Conservation (phyloP, 2,113 vertebrate genomes). For the Diadophis punctatus region DNA sequence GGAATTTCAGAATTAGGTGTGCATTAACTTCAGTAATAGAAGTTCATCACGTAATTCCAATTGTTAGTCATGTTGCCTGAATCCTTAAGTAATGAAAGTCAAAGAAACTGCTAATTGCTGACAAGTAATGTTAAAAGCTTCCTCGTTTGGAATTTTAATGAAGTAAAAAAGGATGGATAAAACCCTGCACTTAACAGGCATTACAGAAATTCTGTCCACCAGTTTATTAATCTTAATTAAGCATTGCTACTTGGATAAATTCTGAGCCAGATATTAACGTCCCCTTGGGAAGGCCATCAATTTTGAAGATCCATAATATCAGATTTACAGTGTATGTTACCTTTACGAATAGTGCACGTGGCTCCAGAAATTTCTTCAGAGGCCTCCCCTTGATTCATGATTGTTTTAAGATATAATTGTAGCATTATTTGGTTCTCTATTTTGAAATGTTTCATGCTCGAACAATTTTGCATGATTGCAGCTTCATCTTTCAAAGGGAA, state of each 20-base stretch:
- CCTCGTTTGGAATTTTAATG: conserved; percentile 19
- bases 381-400: neutral
- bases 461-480: neutral
- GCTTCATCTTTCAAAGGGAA: neutral
- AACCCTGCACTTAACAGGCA: neutral
- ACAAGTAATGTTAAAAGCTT: neutral
- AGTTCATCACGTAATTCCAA: neutral
- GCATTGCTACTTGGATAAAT: neutral
- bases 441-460: neutral
- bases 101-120: conserved; percentile 28
- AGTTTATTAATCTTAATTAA: neutral
- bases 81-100: conserved; percentile 18
- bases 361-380: neutral
- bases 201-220: conserved; percentile 8
- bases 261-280: neutral
- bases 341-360: neutral
- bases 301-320: neutral
- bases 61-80: conserved; percentile 14
- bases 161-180: neutral
- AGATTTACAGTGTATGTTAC: neutral
- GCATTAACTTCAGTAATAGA: neutral
- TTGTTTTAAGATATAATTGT: neutral
- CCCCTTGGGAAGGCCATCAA: neutral
- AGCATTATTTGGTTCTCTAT: neutral
- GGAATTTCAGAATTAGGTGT: neutral